These are phyloP conservation scores for Euwallacea similis DNA, from an alignment of 1,140 invertebrate species.

Conservation along the genomic window DNA sequence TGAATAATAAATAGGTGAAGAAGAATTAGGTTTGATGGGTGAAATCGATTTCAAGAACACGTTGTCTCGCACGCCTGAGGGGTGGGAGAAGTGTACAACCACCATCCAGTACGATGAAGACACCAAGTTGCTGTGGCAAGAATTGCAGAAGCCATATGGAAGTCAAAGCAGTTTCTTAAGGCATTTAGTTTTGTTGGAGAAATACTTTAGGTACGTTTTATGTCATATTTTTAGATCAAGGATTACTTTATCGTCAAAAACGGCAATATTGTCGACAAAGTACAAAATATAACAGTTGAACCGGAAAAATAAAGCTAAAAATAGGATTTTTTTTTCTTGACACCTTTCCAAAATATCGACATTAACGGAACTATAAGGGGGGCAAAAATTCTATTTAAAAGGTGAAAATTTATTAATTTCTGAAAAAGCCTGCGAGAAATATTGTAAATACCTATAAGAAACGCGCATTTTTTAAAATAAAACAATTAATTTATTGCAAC, in stretches of 20 bases:
- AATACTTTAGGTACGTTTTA: slow-evolving; percentile 63
- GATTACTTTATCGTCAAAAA: neutral
- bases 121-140: slow-evolving; percentile 77
- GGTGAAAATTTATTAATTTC: too few relatives aligned
- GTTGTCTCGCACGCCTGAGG: slow-evolving; percentile 67
- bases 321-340: too few relatives aligned
- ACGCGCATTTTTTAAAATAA: neutral
- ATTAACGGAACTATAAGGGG: too few relatives aligned
- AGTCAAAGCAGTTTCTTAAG: slow-evolving; percentile 81
- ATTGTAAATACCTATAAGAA: neutral
- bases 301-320: too few relatives aligned
- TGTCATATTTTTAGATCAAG: neutral
- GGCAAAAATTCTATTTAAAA: too few relatives aligned
- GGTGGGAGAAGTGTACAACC: slow-evolving; percentile 78
- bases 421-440: too few relatives aligned
- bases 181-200: slow-evolving; percentile 78
- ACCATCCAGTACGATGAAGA: slow-evolving; percentile 80
- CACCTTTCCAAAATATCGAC: too few relatives aligned
- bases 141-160: slow-evolving; percentile 79
- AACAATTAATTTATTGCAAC: neutral
- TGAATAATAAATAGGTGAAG: slow-evolving; percentile 57
- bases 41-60: slow-evolving; percentile 71
- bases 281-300: neutral
- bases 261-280: neutral
- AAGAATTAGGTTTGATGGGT: slow-evolving; percentile 75